These are phyloP conservation scores for Heliconius ethilla DNA, from an alignment of 2,888 invertebrate species.

Conservation along the genomic window DNA sequence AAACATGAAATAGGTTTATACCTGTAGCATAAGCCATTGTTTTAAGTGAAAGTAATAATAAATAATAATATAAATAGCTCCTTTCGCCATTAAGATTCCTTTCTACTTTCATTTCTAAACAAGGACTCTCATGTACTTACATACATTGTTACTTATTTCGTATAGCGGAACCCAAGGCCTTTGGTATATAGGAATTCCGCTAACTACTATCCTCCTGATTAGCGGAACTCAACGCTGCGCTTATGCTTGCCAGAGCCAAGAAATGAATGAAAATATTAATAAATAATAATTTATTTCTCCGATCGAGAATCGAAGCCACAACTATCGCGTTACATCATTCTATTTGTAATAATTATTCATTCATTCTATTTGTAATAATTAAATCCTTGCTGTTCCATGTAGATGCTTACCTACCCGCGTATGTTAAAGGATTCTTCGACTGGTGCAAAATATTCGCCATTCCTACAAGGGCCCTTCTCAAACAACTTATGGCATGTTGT, in stretches of 20 bases:
- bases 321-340: neutral
- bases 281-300: no score
- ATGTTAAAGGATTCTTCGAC: slow-evolving; percentile 79
- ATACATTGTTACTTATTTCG: neutral
- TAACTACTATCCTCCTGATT: no score
- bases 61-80: neutral
- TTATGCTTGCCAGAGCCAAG: no score
- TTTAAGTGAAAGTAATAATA: slow-evolving; percentile 3
- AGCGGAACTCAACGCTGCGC: no score
- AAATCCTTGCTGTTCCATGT: neutral
- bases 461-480: slow-evolving; percentile 87
- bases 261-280: no score
- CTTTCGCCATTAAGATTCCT: neutral
- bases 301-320: no score
- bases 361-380: neutral
- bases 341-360: neutral
- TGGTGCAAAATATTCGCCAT: slow-evolving; percentile 89
- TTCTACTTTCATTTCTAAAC: slow-evolving; percentile 18
- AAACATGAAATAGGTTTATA: neutral
- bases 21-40: neutral
- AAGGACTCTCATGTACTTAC: neutral
- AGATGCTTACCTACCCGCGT: slow-evolving; percentile 78
- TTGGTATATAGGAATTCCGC: no score
- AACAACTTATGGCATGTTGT: slow-evolving; percentile 88
- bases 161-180: neutral